Percentiles rank a stretch among this genome's conserved stretches.
Evolutionary conservation across 2,888 invertebrate species (phyloP).

Genomic region (Cephus rjabovi): DNA sequence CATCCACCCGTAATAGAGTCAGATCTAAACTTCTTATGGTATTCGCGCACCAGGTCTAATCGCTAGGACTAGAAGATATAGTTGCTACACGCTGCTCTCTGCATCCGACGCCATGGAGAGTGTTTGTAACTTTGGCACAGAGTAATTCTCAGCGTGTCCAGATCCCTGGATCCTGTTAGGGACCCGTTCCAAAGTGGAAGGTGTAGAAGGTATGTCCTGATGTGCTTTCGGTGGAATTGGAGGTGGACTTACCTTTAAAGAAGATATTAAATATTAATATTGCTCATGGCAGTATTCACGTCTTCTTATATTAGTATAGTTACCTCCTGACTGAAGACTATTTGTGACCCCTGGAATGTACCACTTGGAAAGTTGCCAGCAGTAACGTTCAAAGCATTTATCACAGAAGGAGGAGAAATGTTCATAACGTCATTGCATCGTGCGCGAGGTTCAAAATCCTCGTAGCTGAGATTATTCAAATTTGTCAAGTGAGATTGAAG

Average conservation of each 20-base stretch:
- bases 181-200: constrained; percentile 60
- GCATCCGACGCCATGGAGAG: constrained; percentile 61
- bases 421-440: constrained; percentile 64
- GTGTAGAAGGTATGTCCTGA: constrained; percentile 60
- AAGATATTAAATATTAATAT: constrained; percentile 1
- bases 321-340: constrained; percentile 57
- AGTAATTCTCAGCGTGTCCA: constrained; percentile 62
- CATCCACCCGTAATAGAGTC: neutral
- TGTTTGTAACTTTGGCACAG: constrained; percentile 63
- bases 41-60: constrained; percentile 39
- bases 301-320: constrained; percentile 2
- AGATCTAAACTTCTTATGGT: neutral
- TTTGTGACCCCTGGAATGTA: constrained; percentile 56
- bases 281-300: neutral
- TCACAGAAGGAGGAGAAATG: constrained; percentile 62
- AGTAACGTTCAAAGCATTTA: constrained; percentile 55
- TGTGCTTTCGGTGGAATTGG: constrained; percentile 65
- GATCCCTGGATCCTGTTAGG: constrained; percentile 48
- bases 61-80: constrained; percentile 52
- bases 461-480: constrained; percentile 65
- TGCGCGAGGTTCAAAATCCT: constrained; percentile 64
- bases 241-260: constrained; percentile 56
- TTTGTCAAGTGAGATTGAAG: constrained; percentile 62
- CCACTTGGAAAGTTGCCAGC: constrained; percentile 53
- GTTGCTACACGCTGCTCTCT: constrained; percentile 60